These are phyloP conservation scores for Paraescarpia echinospica DNA, from an alignment of 1,140 invertebrate genomes.

Conservation along the genomic window DNA sequence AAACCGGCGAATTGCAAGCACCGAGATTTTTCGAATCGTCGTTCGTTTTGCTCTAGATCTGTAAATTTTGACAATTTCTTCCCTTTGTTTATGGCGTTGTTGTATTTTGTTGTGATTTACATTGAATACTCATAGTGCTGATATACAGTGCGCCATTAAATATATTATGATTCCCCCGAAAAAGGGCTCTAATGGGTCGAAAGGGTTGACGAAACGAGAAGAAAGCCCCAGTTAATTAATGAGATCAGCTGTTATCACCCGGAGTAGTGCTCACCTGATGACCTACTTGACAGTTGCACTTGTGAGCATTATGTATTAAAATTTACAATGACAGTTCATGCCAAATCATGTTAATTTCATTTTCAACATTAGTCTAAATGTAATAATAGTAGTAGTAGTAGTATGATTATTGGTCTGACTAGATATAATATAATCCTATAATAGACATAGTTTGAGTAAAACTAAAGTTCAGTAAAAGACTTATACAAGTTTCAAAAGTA, in stretches of 20 bases:
- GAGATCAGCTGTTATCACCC: neutral
- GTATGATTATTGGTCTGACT: no score
- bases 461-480: neutral
- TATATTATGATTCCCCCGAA: neutral
- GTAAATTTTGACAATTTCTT: neutral
- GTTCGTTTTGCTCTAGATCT: constrained; percentile 1
- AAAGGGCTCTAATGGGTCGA: neutral
- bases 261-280: neutral
- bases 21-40: neutral
- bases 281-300: neutral
- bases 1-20: neutral
- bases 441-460: neutral
- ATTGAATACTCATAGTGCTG: neutral
- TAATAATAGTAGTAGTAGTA: no score
- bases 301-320: neutral
- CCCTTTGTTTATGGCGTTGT: neutral
- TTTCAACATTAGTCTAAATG: neutral
- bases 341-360: neutral
- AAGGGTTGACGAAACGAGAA: constrained; percentile 4
- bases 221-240: neutral
- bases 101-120: neutral
- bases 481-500: neutral
- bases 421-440: no score
- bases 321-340: neutral
- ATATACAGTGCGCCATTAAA: neutral